Evolutionary conservation across 53 echinoderm and acorn worm genomes (phyloP), one percentile per base, ranked within the genome.

Genomic region (Glandiceps talaboti): DNA sequence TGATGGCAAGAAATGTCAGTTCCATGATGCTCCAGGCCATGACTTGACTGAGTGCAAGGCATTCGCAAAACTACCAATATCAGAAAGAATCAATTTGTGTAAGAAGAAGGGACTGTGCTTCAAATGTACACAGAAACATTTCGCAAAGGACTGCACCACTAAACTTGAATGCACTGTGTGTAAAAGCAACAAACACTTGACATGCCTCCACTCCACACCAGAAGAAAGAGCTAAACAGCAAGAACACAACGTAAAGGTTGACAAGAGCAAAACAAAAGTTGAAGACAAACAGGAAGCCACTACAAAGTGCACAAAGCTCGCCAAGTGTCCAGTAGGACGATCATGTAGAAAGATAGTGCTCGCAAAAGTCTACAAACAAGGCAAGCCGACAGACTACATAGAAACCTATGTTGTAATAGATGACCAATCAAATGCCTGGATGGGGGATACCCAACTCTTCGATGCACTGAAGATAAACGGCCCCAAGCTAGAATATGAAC

Each of bases 131-230:
- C 77, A 81, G 25, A 82, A 45, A 33, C 90, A 90, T 75, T 32
- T 77, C 14, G 78, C 82, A 77, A 82, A 81, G 30, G 77, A 90
- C 74, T 84, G 90, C 82, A 90, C 80, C 33, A 27, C 90, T 64
- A 28, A 33, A 29, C 77, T 84, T 26, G 78, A 78, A 81, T 90
- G 90, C 45, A 76, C 86, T 33, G 73, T 76, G 30, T 90, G 87
- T 73, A 79, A 81, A 14, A 78, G 29, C 27, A 74, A 33, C 30
- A 84, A 86, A 83, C 31, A 76, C 79, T 73, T 78, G 74, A 77
- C 77, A 84, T 85, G 86, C 82, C 81, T 85, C 82, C 32, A 79
- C 80, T 81, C 73, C 27, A 31, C 27, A 28, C 27, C 26, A 14
- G 14, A 26, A 26, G 73, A 73, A 73, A 14, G 14, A 73, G 73